A percentile compares a stretch with the other conserved stretches of the same genome.
phyloP scores from a whole-genome alignment of 2,113 vertebrate genomes.

The Rhipidura dahli region DNA sequence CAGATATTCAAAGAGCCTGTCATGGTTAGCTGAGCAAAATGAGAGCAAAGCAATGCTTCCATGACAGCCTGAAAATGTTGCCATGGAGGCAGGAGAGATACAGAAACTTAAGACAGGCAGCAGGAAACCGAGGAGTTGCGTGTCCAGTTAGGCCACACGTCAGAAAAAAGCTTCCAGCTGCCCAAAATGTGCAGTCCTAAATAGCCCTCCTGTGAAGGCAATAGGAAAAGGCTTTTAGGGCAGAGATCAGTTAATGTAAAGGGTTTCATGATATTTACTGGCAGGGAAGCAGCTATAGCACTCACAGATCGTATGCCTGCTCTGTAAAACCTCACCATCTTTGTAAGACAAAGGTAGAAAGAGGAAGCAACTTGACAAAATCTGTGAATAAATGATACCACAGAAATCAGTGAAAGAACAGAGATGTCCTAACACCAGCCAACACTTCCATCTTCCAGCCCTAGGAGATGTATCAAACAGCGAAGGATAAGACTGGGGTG shows the following conservation, averaged over 20 bases:
- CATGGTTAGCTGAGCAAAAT: slow-evolving; percentile 27
- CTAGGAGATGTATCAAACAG: neutral
- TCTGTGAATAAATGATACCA: neutral
- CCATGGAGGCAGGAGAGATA: slow-evolving; percentile 19
- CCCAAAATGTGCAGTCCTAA: neutral
- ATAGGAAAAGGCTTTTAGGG: neutral
- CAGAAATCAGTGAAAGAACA: neutral
- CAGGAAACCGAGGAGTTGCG: neutral
- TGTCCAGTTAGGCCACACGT: neutral
- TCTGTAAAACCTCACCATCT: neutral
- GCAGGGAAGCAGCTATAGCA: neutral
- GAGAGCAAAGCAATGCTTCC: neutral
- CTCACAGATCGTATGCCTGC: neutral
- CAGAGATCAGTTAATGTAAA: neutral
- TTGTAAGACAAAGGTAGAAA: neutral
- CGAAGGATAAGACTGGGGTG: neutral
- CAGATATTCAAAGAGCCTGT: neutral
- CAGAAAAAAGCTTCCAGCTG: neutral
- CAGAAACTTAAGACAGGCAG: slow-evolving; percentile 1
- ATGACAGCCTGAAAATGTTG: slow-evolving; percentile 18
- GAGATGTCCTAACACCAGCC: neutral
- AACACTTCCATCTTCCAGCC: neutral
- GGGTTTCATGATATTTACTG: neutral
- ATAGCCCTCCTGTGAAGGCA: neutral
- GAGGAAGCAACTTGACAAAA: neutral